Evolutionary conservation across 2,888 invertebrate genomes (phyloP), one percentile per base, ranked within the genome.

Genomic region (Dione vanillae): DNA sequence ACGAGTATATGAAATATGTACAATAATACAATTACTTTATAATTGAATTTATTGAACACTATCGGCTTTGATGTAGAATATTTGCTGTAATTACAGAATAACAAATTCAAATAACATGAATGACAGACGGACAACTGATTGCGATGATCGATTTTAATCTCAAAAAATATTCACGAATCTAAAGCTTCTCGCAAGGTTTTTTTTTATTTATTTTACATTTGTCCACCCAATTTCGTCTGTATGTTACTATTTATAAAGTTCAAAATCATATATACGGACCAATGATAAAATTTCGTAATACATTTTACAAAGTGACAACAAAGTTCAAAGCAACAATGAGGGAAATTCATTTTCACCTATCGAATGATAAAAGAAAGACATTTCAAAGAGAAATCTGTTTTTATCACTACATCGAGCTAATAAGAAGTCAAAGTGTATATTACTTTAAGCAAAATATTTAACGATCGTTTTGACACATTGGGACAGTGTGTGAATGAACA

Each of bases 331-430:
- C 71, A 76, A 76, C 74, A 77, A 77, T 74, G 75, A 74, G 67
- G 74, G 67, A 74, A 77, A 74, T 75, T 78, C 74, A 76, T 78
- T 78, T 76, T 76, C 76, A 77, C 75, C 75, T 78, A 75, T 77
- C 71, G 75, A 74, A 77, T 73, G 72, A 70, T 75, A 74, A 76
- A 70, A 70, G 69, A 68, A 49, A 51, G 73, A 66, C 59, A 43
- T 65, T 54, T 65, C 66, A 71, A 74, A 70, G 72, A 16, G 62
- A 75, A 76, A 69, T 71, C 65, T 72, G 66, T 61, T 74, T 64
- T 71, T 71, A 65, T 59, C 41, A 43, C 47, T 65, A 62, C 47
- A 40, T 65, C 52, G 12, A 70, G 52, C 10, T 61, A 61, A 12
- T 54, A 67, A 67, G 49, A 8, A 47, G 9, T 47, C 27, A 20